Evolutionary conservation across 2,888 invertebrate species (phyloP).

Genomic region (Sceliomorpha sp.): DNA sequence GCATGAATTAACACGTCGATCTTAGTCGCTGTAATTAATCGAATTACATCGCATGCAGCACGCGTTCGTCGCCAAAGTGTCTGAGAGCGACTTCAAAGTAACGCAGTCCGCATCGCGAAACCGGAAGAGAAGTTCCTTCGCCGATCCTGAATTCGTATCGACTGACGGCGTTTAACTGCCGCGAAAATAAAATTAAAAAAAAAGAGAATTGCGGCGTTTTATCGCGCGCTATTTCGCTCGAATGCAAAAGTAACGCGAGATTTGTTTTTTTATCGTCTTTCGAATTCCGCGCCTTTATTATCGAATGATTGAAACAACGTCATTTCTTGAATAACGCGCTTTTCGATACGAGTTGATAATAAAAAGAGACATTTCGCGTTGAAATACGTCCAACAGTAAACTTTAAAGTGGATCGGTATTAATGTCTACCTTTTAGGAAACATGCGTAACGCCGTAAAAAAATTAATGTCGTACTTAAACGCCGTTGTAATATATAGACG

Average conservation of each 20-base stretch:
- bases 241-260: not conserved
- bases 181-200: too few species aligned
- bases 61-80: constrained; percentile 32
- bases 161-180: not conserved
- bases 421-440: constrained; percentile 34
- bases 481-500: constrained; percentile 17
- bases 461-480: constrained; percentile 39
- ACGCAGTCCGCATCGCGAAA: not conserved
- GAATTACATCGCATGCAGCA: constrained; percentile 28
- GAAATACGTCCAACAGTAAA: constrained; percentile 19
- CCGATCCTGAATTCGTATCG: not conserved
- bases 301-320: constrained; percentile 18
- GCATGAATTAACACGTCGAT: constrained; percentile 69
- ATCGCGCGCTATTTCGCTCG: too few species aligned
- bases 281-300: constrained; percentile 9
- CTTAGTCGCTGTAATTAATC: constrained; percentile 46
- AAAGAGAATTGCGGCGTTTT: too few species aligned
- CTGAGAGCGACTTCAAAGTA: constrained; percentile 36
- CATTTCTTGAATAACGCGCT: constrained; percentile 36
- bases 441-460: constrained; percentile 33
- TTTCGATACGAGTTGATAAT: constrained; percentile 33
- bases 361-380: constrained; percentile 34
- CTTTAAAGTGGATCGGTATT: constrained; percentile 42
- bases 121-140: not conserved
- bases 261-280: constrained; percentile 17